Percentiles rank a stretch among this genome's conserved stretches.
Conservation (phyloP, 1,140 invertebrate species). For the Drosophila takahashii region DNA sequence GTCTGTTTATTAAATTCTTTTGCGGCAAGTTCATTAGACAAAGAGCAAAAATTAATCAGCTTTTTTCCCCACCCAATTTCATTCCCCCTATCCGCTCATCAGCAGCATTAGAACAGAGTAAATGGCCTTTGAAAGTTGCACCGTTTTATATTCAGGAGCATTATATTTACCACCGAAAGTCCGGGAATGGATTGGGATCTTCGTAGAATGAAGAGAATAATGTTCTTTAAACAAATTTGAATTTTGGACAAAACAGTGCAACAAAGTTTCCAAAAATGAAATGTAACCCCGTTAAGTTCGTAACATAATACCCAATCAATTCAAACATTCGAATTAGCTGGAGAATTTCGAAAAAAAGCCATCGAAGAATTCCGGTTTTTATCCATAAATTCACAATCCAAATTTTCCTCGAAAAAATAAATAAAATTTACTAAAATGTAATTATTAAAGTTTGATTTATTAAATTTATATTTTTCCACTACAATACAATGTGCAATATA, state of each 20-base stretch:
- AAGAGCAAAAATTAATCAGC: slow-evolving; percentile 77
- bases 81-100: slow-evolving; percentile 15
- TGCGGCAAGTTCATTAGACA: slow-evolving; percentile 77
- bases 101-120: slow-evolving; percentile 33
- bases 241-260: too few relatives aligned
- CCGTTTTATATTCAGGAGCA: slow-evolving; percentile 30
- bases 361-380: too few relatives aligned
- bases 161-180: slow-evolving; percentile 24
- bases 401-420: too few relatives aligned
- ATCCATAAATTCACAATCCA: too few relatives aligned
- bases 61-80: neutral
- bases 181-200: neutral
- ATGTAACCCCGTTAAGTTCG: too few relatives aligned
- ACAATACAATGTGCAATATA: neutral
- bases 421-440: too few relatives aligned
- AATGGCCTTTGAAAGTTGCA: slow-evolving; percentile 35
- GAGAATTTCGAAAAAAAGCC: too few relatives aligned
- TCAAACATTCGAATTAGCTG: too few relatives aligned
- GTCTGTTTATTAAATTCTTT: slow-evolving; percentile 78
- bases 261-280: too few relatives aligned
- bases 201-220: neutral
- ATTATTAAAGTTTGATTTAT: neutral
- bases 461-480: neutral
- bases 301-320: too few relatives aligned
- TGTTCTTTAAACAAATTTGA: too few relatives aligned